Evolutionary conservation across 2,888 invertebrate species (phyloP).

Genomic region (Dorcus parallelipipedus): DNA sequence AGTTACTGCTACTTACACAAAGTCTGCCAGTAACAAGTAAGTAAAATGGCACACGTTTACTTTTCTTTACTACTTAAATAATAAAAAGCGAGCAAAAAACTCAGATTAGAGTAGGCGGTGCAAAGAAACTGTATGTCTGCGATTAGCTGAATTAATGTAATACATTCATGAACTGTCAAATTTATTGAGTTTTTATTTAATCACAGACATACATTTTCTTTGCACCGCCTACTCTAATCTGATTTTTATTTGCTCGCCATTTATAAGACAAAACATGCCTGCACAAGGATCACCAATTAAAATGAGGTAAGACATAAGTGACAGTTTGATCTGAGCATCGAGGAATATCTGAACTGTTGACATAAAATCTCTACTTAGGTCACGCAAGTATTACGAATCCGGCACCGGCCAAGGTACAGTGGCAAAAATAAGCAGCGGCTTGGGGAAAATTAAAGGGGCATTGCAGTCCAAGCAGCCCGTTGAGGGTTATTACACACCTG

Average conservation of each 20-base stretch:
- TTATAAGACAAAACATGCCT: slow-evolving; percentile 24
- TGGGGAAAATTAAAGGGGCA: slow-evolving; percentile 62
- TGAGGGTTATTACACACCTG: slow-evolving; percentile 48
- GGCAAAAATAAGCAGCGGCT: slow-evolving; percentile 54
- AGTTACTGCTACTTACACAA: slow-evolving; percentile 55
- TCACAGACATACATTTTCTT: too few species aligned
- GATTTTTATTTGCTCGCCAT: too few species aligned
- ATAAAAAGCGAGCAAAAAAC: neutral
- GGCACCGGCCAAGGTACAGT: slow-evolving; percentile 41
- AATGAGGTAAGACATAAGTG: slow-evolving; percentile 30
- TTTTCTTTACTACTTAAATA: slow-evolving; percentile 4
- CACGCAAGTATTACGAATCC: slow-evolving; percentile 37
- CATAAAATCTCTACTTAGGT: slow-evolving; percentile 21
- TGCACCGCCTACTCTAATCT: too few species aligned
- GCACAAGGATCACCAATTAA: slow-evolving; percentile 37
- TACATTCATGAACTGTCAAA: too few species aligned
- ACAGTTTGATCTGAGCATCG: too few species aligned
- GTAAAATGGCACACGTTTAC: slow-evolving; percentile 26
- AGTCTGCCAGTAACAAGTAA: slow-evolving; percentile 56
- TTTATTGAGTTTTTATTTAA: too few species aligned
- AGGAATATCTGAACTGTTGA: neutral
- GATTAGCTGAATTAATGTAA: too few species aligned
- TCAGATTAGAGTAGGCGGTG: too few species aligned
- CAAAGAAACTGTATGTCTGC: too few species aligned
- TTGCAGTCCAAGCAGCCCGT: slow-evolving; percentile 53